These are phyloP conservation scores for Oenanthe melanoleuca DNA, from an alignment of 2,113 vertebrate species.

Conservation along the genomic window DNA sequence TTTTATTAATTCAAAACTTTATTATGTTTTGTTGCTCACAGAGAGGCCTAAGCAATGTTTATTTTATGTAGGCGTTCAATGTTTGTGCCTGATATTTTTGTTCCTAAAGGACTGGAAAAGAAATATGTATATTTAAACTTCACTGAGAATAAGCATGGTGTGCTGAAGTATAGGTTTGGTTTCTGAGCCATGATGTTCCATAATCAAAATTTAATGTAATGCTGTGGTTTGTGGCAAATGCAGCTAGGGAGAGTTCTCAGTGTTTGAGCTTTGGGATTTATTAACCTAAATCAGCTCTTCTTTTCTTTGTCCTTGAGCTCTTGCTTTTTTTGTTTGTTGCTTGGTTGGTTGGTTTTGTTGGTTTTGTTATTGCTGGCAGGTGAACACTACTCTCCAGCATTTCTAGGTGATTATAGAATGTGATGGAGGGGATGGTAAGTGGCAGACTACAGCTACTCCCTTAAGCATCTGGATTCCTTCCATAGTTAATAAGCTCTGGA, in stretches of 20 bases:
- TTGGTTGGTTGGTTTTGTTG: not conserved
- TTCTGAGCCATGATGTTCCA: not conserved
- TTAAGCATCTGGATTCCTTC: not conserved
- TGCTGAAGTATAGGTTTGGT: not conserved
- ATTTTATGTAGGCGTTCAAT: not conserved
- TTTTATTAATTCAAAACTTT: not conserved
- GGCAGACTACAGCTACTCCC: not conserved
- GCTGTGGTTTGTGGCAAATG: not conserved
- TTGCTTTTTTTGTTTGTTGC: not conserved
- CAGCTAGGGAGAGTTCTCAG: not conserved
- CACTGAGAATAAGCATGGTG: not conserved
- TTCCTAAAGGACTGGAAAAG: not conserved
- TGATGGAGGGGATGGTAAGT: not conserved
- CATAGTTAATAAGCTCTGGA: not conserved
- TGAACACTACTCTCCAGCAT: not conserved
- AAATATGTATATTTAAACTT: not conserved
- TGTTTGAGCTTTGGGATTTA: slow-evolving; percentile 28
- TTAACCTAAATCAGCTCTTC: slow-evolving; percentile 35
- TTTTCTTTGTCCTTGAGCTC: not conserved
- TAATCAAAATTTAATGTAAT: not conserved
- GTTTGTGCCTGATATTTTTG: not conserved
- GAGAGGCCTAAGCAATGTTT: not conserved
- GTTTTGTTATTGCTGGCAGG: not conserved
- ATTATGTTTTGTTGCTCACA: not conserved
- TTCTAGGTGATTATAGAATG: not conserved